phyloP scores from a whole-genome alignment of 2,888 invertebrate genomes.

The Drosophila eohydei region DNA sequence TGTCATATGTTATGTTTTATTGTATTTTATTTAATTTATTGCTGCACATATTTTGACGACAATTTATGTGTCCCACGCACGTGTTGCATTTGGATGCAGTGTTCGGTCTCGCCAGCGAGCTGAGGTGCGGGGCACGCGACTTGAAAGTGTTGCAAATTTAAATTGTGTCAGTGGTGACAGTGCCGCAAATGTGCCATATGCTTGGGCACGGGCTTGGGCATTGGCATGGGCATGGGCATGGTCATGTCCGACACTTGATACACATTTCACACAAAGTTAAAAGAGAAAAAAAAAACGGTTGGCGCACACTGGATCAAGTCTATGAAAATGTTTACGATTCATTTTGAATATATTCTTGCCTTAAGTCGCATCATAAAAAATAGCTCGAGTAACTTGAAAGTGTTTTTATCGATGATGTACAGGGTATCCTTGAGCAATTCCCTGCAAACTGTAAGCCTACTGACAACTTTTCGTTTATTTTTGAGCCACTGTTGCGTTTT shows the following conservation, averaged over 20 bases:
- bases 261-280: slow-evolving; percentile 55
- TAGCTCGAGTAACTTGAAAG: no score
- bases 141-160: slow-evolving; percentile 50
- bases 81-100: slow-evolving; percentile 52
- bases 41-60: slow-evolving; percentile 60
- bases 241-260: slow-evolving; percentile 60
- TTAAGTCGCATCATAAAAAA: no score
- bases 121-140: slow-evolving; percentile 19
- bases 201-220: slow-evolving; percentile 19
- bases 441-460: no score
- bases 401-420: no score
- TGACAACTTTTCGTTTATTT: background rate
- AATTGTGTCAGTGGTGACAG: slow-evolving; percentile 70
- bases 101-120: background rate
- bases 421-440: no score
- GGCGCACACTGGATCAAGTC: slow-evolving; percentile 48
- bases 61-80: slow-evolving; percentile 72
- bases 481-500: slow-evolving; percentile 50
- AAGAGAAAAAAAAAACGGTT: slow-evolving; percentile 16
- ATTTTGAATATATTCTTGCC: background rate
- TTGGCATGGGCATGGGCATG: slow-evolving; percentile 37
- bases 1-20: slow-evolving; percentile 29
- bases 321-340: no score
- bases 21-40: slow-evolving; percentile 67
- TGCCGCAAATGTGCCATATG: slow-evolving; percentile 18